Conservation (phyloP, 1,140 invertebrate species). For the Heliconius melpomene region DNA sequence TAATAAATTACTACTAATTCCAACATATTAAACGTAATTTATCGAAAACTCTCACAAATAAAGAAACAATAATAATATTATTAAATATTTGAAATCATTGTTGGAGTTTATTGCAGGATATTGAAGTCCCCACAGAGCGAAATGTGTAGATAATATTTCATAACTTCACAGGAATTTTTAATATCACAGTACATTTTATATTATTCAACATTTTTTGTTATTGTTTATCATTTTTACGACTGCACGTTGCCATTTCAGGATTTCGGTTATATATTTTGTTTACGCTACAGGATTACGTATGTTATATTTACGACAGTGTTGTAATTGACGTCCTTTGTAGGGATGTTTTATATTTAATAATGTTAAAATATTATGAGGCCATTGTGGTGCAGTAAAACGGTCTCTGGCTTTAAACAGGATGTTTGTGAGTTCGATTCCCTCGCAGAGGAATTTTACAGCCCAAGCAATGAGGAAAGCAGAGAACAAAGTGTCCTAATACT, state of each 20-base stretch:
- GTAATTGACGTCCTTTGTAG: no score
- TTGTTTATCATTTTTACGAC: not conserved
- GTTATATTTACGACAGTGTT: no score
- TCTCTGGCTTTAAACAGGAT: no score
- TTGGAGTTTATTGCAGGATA: not conserved
- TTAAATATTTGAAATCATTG: not conserved
- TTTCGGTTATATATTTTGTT: not conserved
- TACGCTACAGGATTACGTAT: no score
- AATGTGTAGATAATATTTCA: not conserved
- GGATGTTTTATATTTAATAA: no score
- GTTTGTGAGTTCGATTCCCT: no score
- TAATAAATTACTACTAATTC: no score
- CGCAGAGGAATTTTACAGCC: no score
- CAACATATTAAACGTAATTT: no score
- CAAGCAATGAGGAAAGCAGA: no score
- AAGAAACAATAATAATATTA: not conserved
- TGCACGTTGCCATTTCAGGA: not conserved
- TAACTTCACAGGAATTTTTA: conserved; percentile 6
- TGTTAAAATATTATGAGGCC: no score
- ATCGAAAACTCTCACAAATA: not conserved
- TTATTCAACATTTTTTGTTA: not conserved
- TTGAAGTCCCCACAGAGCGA: not conserved
- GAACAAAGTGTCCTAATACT: not conserved
- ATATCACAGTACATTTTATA: conserved; percentile 5
- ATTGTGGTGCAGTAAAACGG: no score